Evolutionary conservation across 2,797 vertebrate genomes (phyloP), one percentile per base, ranked within the genome.

Genomic region (Rousettus madagascariensis): DNA sequence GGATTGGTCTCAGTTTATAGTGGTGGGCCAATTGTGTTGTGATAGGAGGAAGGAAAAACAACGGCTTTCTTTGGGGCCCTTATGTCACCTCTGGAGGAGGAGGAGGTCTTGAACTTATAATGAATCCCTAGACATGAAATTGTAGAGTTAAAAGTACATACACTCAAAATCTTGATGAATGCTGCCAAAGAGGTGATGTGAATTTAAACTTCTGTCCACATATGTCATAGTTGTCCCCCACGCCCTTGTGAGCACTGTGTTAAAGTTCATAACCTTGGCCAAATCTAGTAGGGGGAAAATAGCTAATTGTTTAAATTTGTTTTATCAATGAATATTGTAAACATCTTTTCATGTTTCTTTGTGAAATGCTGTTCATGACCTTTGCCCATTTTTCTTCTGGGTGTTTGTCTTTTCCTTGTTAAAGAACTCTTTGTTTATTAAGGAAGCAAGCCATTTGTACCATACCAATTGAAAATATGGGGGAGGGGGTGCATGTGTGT

Each of bases 361-460:
- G 65, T 17, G 38, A 78, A 83, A 82, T 66, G 24, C 57, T 82
- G 57, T 41, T 55, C 15, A 19, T 59, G 57, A 91, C 66, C 74
- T 94, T 74, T 63, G 46, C 16, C 53, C 63, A 5, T 49, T 90
- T 93, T 74, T 61, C 38, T 65, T 65, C 46, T 59, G 20, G 36
- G 11, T 53, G 30, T 63, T 55, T 63, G 17, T 79, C 12, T 89
- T 83, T 82, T 57, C 51, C 46, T 77, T 84, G 65, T 13, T 83
- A 86, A 95, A 92, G 38, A 75, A 9, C 4, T 49, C 43, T 93
- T 92, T 90, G 43, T 38, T 74, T 95, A 10, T 30, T 36, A 89
- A 49, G 65, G 79, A 95, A 93, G 66, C 2, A n/a, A 87, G 71
- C 8, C 74, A 87, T 75, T 93, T 91, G 84, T 33, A 72, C 80